Evolutionary conservation across 2,113 vertebrate genomes (phyloP), one percentile per base, ranked within the genome.

Genomic region (Excalfactoria chinensis): DNA sequence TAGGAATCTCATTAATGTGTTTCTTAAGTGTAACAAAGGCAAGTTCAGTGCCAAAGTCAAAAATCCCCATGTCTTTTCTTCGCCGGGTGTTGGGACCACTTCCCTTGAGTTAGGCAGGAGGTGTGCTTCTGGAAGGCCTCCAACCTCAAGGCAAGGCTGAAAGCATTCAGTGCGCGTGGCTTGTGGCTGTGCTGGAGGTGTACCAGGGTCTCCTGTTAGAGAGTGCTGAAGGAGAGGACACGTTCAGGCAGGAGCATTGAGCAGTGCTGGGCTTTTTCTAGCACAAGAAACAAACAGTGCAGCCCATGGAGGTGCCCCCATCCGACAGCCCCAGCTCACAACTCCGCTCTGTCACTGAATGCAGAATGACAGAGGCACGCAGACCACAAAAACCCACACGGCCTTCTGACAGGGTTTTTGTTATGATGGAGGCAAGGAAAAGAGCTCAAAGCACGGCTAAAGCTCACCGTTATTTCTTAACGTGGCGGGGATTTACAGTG

Each of bases 261-360:
- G 58, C 55, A 30, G 25, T 14, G 30, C 64, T 83, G 68, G 37
- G 49, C 75, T 67, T 76, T 49, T 44, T 55, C 78, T 86, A 51
- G 74, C 53, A 66, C 14, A 32, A 70, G n/a, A 77, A 48, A 60
- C 35, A 74, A 80, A 48, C 32, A 7, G 51, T 49, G 37, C 23
- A 41, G n/a, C 44, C 59, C 73, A 12, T 74, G 56, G 74, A 40
- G 55, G 53, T 0, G 4, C 30, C 44, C 0, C 21, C 28, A 18
- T 0, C 0, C 53, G 59, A 55, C 74, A 88, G 55, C 46, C 46
- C 1, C 0, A 68, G 48, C 53, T 69, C 40, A 53, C 1, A 2
- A 20, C 16, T 53, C 69, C 71, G 40, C 58, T 12, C 51, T 66
- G 25, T 34, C 67, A 58, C 64, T 48, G 32, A 72, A 78, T 46